A percentile compares a stretch with the other conserved stretches of the same genome.
These are phyloP conservation scores for Meandrusa payeni DNA, from an alignment of 2,888 invertebrate genomes.

Conservation along the genomic window DNA sequence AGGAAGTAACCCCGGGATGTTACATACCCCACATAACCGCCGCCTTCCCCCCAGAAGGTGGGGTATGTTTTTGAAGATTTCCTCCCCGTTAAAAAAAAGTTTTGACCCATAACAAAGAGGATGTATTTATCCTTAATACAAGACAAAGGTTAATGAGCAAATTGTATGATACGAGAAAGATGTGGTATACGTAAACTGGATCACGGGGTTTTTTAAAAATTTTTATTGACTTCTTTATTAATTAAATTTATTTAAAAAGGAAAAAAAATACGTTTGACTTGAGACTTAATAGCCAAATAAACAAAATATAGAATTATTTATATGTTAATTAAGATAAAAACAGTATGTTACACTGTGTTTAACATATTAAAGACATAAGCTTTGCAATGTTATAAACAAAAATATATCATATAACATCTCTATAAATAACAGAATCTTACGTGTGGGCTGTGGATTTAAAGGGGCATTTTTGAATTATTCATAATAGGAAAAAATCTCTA, in stretches of 20 bases:
- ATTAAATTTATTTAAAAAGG: not conserved
- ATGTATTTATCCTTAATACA: too few species aligned
- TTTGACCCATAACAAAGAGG: too few species aligned
- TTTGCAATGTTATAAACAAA: slow-evolving; percentile 7
- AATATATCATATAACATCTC: not conserved
- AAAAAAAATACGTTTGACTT: not conserved
- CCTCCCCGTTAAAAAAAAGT: too few species aligned
- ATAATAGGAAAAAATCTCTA: slow-evolving; percentile 33
- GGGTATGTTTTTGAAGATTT: too few species aligned
- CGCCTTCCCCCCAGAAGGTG: too few species aligned
- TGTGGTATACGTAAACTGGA: too few species aligned
- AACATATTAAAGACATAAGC: slow-evolving; percentile 8
- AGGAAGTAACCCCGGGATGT: too few species aligned
- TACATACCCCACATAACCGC: too few species aligned
- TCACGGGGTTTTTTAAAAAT: too few species aligned
- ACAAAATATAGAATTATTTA: not conserved
- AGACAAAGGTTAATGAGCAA: too few species aligned
- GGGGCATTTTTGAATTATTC: slow-evolving; percentile 35
- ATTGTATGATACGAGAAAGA: too few species aligned
- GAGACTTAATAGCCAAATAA: slow-evolving; percentile 4
- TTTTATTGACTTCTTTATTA: too few species aligned
- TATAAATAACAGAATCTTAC: slow-evolving; percentile 25
- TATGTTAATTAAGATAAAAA: slow-evolving; percentile 5
- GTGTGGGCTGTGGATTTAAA: slow-evolving; percentile 31
- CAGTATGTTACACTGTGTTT: not conserved